These are phyloP conservation scores for Drosophila suzukii DNA, from an alignment of 1,140 invertebrate genomes.

Conservation along the genomic window DNA sequence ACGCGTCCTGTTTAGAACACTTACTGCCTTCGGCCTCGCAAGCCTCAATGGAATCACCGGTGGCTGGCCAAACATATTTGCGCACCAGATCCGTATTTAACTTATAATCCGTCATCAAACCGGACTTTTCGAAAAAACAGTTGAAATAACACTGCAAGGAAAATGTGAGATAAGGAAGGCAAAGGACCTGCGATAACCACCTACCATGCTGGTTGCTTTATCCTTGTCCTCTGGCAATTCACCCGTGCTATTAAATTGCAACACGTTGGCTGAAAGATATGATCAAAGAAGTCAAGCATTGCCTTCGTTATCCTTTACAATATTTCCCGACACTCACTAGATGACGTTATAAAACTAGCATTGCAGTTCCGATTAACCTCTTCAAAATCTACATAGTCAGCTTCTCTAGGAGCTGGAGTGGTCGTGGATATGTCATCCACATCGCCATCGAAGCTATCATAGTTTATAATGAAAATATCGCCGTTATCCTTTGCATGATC, in stretches of 20 bases:
- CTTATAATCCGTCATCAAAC: slow-evolving; percentile 71
- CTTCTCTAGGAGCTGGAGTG: slow-evolving; percentile 35
- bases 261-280: slow-evolving; percentile 56
- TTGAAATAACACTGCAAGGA: slow-evolving; percentile 71
- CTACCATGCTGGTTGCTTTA: slow-evolving; percentile 72
- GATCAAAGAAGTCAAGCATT: neutral
- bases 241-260: slow-evolving; percentile 71
- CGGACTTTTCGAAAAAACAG: slow-evolving; percentile 77
- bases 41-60: slow-evolving; percentile 70
- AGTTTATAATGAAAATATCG: slow-evolving; percentile 69
- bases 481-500: slow-evolving; percentile 68
- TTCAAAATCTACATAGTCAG: slow-evolving; percentile 62
- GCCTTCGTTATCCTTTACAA: neutral
- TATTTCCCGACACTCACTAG: slow-evolving; percentile 47
- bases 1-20: slow-evolving; percentile 4
- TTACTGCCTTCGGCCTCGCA: slow-evolving; percentile 69
- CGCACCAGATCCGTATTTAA: slow-evolving; percentile 61
- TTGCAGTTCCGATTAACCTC: slow-evolving; percentile 61
- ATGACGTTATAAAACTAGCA: slow-evolving; percentile 71
- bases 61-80: slow-evolving; percentile 76
- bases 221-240: slow-evolving; percentile 65
- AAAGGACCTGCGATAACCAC: neutral
- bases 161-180: neutral
- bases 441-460: slow-evolving; percentile 71
- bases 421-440: slow-evolving; percentile 69